Percentiles rank a stretch among this genome's conserved stretches.
Conservation (phyloP, 2,888 invertebrate species). For the Tryphoninae sp. region DNA sequence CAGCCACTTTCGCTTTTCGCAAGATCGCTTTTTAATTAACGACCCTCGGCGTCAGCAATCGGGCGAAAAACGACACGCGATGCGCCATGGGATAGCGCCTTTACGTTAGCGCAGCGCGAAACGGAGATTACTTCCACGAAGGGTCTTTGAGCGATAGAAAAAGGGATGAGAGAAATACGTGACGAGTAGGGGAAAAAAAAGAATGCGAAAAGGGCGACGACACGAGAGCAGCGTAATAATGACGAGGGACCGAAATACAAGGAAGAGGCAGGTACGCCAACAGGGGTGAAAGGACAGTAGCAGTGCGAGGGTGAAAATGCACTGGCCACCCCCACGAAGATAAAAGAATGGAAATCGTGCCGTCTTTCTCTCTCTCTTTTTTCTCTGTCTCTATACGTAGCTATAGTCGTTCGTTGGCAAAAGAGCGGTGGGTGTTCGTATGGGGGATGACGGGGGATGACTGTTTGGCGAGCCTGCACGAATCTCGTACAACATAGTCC, state of each 20-base stretch:
- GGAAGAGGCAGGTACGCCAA: slow-evolving; percentile 29
- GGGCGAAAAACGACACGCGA: slow-evolving; percentile 41
- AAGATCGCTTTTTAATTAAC: slow-evolving; percentile 63
- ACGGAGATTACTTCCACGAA: slow-evolving; percentile 18
- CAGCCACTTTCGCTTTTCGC: slow-evolving; percentile 39
- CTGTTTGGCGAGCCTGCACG: slow-evolving; percentile 18
- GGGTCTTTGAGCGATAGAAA: slow-evolving; percentile 11
- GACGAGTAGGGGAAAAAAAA: slow-evolving; percentile 61
- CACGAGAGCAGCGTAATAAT: slow-evolving; percentile 46
- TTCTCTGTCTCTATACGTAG: not conserved
- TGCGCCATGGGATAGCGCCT: slow-evolving; percentile 50
- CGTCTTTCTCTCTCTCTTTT: not conserved
- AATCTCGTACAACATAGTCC: slow-evolving; percentile 18
- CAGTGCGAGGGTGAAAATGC: slow-evolving; percentile 41
- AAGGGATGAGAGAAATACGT: slow-evolving; percentile 52
- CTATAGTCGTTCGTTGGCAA: slow-evolving; percentile 8
- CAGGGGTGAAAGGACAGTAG: slow-evolving; percentile 50
- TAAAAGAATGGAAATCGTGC: slow-evolving; percentile 46
- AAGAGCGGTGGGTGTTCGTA: slow-evolving; percentile 15
- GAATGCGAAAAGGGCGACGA: slow-evolving; percentile 56
- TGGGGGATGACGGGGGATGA: slow-evolving; percentile 6
- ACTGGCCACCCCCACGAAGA: slow-evolving; percentile 22
- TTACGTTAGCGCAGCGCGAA: slow-evolving; percentile 12
- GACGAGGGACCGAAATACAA: slow-evolving; percentile 37
- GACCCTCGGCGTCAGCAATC: slow-evolving; percentile 8